Percentiles rank a stretch among this genome's conserved stretches.
Evolutionary conservation across 2,888 invertebrate species (phyloP).

Genomic region (Parnassius apollo): DNA sequence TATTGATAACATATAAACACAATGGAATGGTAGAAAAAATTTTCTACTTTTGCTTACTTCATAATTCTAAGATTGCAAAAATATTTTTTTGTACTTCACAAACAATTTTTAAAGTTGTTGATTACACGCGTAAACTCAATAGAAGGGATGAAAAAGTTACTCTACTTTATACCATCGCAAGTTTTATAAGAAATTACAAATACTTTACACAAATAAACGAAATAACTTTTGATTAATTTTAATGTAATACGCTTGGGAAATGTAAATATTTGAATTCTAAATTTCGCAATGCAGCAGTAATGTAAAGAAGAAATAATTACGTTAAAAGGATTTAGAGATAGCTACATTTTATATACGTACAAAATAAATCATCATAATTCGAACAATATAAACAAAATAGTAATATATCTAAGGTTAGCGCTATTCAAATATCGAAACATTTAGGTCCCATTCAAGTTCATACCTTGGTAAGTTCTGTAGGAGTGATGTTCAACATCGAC

Average conservation of each 20-base stretch:
- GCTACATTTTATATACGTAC: not conserved
- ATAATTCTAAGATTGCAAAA: too few relatives aligned
- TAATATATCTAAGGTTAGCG: not conserved
- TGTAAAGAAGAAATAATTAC: not conserved
- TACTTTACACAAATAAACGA: not conserved
- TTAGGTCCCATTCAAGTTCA: not conserved
- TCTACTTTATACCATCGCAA: too few relatives aligned
- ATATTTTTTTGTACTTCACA: too few relatives aligned
- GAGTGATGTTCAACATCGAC: slow-evolving; percentile 97
- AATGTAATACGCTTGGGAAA: not conserved
- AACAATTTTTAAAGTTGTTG: too few relatives aligned
- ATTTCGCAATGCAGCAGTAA: not conserved
- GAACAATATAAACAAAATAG: not conserved
- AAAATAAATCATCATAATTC: not conserved
- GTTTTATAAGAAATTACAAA: not conserved
- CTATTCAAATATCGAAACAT: not conserved
- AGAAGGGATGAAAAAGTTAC: too few relatives aligned
- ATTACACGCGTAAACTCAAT: too few relatives aligned
- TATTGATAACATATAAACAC: too few relatives aligned
- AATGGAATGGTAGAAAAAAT: too few relatives aligned
- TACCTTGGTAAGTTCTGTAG: slow-evolving; percentile 94
- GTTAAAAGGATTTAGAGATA: not conserved
- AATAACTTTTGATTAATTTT: not conserved
- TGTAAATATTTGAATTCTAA: not conserved
- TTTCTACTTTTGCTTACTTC: too few relatives aligned